phyloP scores from a whole-genome alignment of 2,113 vertebrate species.

The Pontoporia blainvillei region DNA sequence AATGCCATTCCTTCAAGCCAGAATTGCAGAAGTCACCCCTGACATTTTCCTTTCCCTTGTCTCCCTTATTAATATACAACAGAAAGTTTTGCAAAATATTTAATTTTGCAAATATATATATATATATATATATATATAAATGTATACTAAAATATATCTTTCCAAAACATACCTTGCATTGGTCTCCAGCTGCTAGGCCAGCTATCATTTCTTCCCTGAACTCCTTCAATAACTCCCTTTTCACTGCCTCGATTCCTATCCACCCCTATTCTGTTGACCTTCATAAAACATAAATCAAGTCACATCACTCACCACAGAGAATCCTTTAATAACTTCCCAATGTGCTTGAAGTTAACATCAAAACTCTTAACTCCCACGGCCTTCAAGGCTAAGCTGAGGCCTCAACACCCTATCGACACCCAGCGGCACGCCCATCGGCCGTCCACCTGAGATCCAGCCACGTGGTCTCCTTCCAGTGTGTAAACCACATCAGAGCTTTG shows the following conservation, averaged over 20 bases:
- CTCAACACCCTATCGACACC: neutral
- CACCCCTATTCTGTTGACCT: neutral
- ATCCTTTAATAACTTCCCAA: neutral
- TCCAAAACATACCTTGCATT: neutral
- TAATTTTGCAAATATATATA: neutral
- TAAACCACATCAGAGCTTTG: neutral
- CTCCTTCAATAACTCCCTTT: neutral
- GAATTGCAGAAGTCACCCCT: neutral
- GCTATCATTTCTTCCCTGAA: neutral
- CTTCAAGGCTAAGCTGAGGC: neutral
- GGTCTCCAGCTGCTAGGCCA: neutral
- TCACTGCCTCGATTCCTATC: neutral
- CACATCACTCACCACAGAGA: neutral
- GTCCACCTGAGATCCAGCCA: neutral
- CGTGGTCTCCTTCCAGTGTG: neutral
- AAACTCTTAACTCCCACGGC: neutral
- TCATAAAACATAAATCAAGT: neutral
- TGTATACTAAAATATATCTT: neutral
- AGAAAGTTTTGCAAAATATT: neutral
- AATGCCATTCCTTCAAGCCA: neutral
- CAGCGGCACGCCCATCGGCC: rapidly evolving
- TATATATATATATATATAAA: neutral
- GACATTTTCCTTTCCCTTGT: neutral
- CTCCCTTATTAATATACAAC: neutral
- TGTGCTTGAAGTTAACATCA: neutral